Percentiles rank a stretch among this genome's conserved stretches.
Evolutionary conservation across 1,140 invertebrate species (phyloP).

Genomic region (Meloidogyne floridensis): DNA sequence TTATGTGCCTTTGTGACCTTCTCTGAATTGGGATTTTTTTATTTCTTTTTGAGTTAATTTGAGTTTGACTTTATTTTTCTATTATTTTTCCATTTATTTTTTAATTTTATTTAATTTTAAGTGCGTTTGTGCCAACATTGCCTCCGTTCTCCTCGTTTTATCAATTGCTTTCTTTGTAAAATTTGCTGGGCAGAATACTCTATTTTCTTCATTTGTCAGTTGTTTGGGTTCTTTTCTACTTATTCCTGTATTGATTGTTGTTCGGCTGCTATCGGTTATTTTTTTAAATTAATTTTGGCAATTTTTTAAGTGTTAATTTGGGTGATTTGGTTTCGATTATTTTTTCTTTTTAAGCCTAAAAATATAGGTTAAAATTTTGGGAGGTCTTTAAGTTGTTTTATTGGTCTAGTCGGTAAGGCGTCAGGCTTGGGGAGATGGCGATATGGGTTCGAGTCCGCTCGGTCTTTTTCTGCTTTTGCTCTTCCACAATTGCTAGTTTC

Average conservation of each 20-base stretch:
- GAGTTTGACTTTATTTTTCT: too few species aligned
- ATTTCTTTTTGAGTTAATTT: too few species aligned
- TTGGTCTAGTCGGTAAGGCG: background rate
- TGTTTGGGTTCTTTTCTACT: slow-evolving; percentile 42
- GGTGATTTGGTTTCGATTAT: background rate
- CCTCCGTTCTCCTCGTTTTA: slow-evolving; percentile 35
- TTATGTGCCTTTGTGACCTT: too few species aligned
- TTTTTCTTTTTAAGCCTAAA: background rate
- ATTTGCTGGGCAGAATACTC: slow-evolving; percentile 23
- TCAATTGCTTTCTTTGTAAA: slow-evolving; percentile 37
- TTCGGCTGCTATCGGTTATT: slow-evolving; percentile 35
- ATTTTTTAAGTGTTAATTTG: background rate
- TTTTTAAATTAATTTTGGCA: background rate
- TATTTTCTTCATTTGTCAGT: slow-evolving; percentile 43
- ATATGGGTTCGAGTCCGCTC: background rate
- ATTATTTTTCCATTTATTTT: too few species aligned
- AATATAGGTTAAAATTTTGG: background rate
- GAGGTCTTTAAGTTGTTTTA: too few species aligned
- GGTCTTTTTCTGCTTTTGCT: background rate
- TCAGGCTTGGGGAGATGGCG: background rate
- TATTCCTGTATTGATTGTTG: slow-evolving; percentile 52
- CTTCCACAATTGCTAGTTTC: background rate
- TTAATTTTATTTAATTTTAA: slow-evolving; percentile 26
- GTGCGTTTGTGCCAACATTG: slow-evolving; percentile 51
- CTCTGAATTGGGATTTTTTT: too few species aligned